phyloP scores from a whole-genome alignment of 2,888 invertebrate genomes.

The Patella pellucida region DNA sequence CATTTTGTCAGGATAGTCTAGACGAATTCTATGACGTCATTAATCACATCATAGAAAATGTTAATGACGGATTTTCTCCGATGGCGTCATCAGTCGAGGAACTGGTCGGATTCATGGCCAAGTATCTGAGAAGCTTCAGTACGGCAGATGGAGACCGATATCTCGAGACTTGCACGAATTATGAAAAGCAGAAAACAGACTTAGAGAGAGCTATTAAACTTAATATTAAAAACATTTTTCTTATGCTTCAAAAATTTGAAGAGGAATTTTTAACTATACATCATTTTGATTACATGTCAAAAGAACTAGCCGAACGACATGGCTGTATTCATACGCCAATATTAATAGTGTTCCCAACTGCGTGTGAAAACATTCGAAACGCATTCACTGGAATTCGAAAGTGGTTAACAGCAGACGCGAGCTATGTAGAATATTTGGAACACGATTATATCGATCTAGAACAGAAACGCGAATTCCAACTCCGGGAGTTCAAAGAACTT shows the following conservation, averaged over 20 bases:
- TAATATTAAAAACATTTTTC: constrained; percentile 49
- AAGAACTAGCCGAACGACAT: constrained; percentile 49
- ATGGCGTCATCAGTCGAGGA: constrained; percentile 40
- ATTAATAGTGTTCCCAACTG: constrained; percentile 56
- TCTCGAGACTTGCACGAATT: constrained; percentile 59
- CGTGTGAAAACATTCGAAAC: constrained; percentile 57
- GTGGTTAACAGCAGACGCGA: constrained; percentile 60
- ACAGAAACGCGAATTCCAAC: constrained; percentile 42
- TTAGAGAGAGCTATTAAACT: constrained; percentile 45
- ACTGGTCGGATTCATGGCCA: constrained; percentile 50
- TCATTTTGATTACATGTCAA: constrained; percentile 53
- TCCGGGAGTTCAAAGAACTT: constrained; percentile 37
- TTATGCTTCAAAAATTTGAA: constrained; percentile 59
- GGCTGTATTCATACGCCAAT: constrained; percentile 56
- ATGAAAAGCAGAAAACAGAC: constrained; percentile 57
- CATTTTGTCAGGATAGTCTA: neutral
- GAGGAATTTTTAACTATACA: constrained; percentile 47
- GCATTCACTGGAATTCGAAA: constrained; percentile 48
- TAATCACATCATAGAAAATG: constrained; percentile 39
- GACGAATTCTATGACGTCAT: constrained; percentile 38
- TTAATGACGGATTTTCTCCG: constrained; percentile 50
- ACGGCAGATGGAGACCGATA: constrained; percentile 49
- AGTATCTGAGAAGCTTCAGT: constrained; percentile 60
- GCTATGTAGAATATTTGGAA: constrained; percentile 55
- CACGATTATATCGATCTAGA: constrained; percentile 56